A percentile compares a stretch with the other conserved stretches of the same genome.
Evolutionary conservation across 2,113 vertebrate genomes (phyloP).

Genomic region (Grammomys surdaster): DNA sequence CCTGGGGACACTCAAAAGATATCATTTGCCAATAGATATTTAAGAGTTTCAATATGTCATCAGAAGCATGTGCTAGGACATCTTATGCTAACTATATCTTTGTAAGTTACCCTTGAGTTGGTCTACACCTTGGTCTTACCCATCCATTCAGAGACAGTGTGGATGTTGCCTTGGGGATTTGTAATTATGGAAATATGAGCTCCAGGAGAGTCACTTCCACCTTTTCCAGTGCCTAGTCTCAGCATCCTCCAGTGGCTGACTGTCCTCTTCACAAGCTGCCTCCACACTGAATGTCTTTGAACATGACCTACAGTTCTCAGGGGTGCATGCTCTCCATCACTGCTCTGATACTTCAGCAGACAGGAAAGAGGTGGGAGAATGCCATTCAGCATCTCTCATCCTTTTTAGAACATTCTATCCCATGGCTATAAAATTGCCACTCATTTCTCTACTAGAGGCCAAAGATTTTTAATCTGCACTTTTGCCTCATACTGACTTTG

Average conservation of each 20-base stretch:
- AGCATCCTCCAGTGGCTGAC: accelerated
- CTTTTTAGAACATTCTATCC: not conserved
- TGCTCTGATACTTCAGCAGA: not conserved
- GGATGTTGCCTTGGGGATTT: not conserved
- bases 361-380: not conserved
- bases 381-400: not conserved
- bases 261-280: not conserved
- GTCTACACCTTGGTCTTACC: not conserved
- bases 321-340: too few species aligned
- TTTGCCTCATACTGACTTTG: not conserved
- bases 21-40: not conserved
- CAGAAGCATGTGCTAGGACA: not conserved
- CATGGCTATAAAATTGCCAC: not conserved
- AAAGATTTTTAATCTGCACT: not conserved
- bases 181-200: not conserved
- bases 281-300: not conserved
- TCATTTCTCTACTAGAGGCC: not conserved
- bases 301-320: not conserved
- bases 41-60: not conserved
- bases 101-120: not conserved
- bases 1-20: not conserved
- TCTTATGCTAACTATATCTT: not conserved
- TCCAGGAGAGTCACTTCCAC: not conserved
- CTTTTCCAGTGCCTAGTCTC: too few species aligned
- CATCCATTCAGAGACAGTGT: not conserved